Base-by-base conservation (phyloP, 2,113 vertebrate species). In the Erythrocercus mccallii region DNA sequence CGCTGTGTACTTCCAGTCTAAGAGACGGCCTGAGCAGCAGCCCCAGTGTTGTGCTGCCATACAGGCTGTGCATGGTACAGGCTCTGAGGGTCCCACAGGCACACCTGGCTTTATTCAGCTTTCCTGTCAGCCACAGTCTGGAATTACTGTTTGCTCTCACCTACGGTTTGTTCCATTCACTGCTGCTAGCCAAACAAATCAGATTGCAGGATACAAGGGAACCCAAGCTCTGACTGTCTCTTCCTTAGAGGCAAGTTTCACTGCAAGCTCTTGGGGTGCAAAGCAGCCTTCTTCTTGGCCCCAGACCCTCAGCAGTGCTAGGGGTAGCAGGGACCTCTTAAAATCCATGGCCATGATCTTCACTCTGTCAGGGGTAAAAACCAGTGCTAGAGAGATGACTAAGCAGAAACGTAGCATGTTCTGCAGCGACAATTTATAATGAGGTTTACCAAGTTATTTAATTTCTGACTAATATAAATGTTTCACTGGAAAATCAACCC, bases 141-240 rank as follows among this genome's bases (percentile, higher is more conserved):
- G 21, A 85, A 37, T 12, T 71, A 10, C 40, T 77, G 17, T 25
- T 72, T 80, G 30, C 35, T 90, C 70, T 88, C 48, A 50, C 1
- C 5, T 70, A 23, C 2, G 6, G 44, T 37, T 56, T 86, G 62
- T 73, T 77, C 69, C 33, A 42, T 31, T n/a, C 56, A 77, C 58
- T 73, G 30, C 58, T 35, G 42, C 19, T 80, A 81, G 68, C 58
- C 83, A 91, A 65, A 92, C 64, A 80, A 86, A 83, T 72, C 58
- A 25, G 35, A 42, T 10, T 45, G 47, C 3, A 9, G 54, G 42
- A 73, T 53, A 17, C 81, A 91, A 77, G 4, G 0, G 1, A 77
- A 5, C 1, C 4, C 47, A 54, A 38, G 60, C 56, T 81, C 54
- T 48, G 87, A 23, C 65, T 86, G n/a, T 50, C 50, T 69, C 33